Base-by-base conservation (phyloP, 2,888 invertebrate genomes). In the Pammene fasciana region DNA sequence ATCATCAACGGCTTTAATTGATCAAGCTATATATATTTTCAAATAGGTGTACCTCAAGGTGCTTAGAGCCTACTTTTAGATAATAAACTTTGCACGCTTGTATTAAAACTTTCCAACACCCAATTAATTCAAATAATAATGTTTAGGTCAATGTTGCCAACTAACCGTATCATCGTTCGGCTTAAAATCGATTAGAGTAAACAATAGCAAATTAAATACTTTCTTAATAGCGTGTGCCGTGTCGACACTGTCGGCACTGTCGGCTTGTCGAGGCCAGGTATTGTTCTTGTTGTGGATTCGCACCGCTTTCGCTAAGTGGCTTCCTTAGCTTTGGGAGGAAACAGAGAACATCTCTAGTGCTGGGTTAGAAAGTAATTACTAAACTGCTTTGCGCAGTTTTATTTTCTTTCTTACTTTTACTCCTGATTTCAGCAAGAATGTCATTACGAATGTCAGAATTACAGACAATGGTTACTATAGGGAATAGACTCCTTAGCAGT, bases 111-210 rank as follows among this genome's bases (percentile, higher is more conserved):
- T 59, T 59, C 59, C 34, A 18, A n/a, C 13, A 54, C 34, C 45
- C 36, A 56, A 36, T 65, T 65, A 18, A 10, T 10, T 36, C 8
- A 59, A 43, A 50, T 34, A 62, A 52, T 43, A 43, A 14, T 43
- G 18, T 57, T 50, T 34, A 26, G 68, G 64, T 68, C 57, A 68
- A 64, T 68, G 57, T 59, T 65, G 26, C 52, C 34, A 26, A 65
- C 26, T 70, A 60, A 64, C 36, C 60, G 59, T 46, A 59, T n/a
- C 48, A 46, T 43, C 48, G 38, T 59, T 59, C 50, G 46, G 59
- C 65, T 70, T 68, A 45, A 65, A 68, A 70, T 70, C 65, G 65
- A 70, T 70, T 70, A n/a, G 7, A 34, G 60, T 48, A 70, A 70
- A 70, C 59, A 70, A 65, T 60, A 26, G 14, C 34, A 14, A 46